Evolutionary conservation across 1,140 invertebrate species (phyloP), one percentile per base, ranked within the genome.

Genomic region (Drosophila kohkoa): DNA sequence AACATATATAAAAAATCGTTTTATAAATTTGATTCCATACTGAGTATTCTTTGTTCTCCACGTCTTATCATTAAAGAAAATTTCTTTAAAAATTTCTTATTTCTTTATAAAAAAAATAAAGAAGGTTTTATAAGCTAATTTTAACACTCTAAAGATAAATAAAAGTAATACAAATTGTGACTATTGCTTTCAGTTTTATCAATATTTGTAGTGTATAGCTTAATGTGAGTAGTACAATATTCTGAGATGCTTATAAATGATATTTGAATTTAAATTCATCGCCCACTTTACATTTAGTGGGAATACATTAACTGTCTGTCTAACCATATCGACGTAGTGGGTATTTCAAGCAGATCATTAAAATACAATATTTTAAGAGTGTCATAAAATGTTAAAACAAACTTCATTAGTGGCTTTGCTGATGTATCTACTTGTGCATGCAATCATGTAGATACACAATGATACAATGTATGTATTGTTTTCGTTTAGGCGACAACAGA

Each of bases 331-430:
- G 75, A 64, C 62, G 65, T 38, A 3, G 51, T 54, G 51, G 58
- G 35, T 51, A 49, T 70, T 75, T 79, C 32, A 28, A 38, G 32
- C 73, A 5, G 80, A 73, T 88, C 82, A 90, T 90, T 90, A 86
- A 90, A 90, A 82, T 82, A 77, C 74, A 75, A 82, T 86, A 90
- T 82, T 90, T 90, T 90, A 86, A 71, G 79, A 80, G 68, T 76
- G 68, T 70, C 75, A 78, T 90, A 90, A 90, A 90, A 90, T 82
- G 73, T 71, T 79, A 90, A 90, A 90, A 82, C 89, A 86, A 86
- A 90, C 81, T 90, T 90, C 81, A 90, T 90, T 90, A 90, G 86
- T 75, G 63, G 59, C 55, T 70, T 49, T 58, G 54, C 63, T 62
- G 65, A 67, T 75, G 57, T 67, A 78, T 86, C 35, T 52, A 54